Conservation (phyloP, 2,113 vertebrate genomes). For the Spilogale gracilis region DNA sequence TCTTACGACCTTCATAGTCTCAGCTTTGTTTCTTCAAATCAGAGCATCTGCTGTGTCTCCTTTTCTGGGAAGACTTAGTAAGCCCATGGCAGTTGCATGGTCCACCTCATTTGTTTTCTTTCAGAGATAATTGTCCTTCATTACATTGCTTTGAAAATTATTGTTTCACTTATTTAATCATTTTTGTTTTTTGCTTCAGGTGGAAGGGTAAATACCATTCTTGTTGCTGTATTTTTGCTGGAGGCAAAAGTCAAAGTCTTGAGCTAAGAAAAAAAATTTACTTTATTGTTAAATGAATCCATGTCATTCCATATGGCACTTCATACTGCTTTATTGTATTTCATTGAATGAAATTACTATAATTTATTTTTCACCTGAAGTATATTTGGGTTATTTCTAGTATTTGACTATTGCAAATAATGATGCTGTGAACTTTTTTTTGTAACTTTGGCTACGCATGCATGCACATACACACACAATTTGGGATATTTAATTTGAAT, state of each 20-base stretch:
- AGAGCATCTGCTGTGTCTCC: neutral
- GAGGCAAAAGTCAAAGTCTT: neutral
- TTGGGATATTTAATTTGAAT: neutral
- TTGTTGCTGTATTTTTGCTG: neutral
- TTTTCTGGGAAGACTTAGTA: neutral
- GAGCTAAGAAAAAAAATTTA: neutral
- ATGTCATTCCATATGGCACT: neutral
- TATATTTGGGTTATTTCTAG: neutral
- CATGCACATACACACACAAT: neutral
- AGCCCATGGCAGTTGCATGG: fast-evolving
- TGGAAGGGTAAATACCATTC: neutral
- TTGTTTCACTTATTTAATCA: neutral
- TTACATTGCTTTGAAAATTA: neutral
- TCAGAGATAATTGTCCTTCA: neutral
- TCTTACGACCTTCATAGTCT: neutral
- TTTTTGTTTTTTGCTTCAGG: neutral
- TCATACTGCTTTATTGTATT: neutral
- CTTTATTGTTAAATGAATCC: neutral
- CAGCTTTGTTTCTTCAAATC: neutral
- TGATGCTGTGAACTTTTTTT: neutral
- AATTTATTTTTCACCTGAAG: neutral
- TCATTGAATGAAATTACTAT: neutral
- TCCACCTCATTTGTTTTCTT: neutral
- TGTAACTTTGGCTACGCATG: neutral
- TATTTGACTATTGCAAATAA: neutral